Evolutionary conservation across 2,888 invertebrate genomes (phyloP), one percentile per base, ranked within the genome.

Genomic region (Corbicula japonica): DNA sequence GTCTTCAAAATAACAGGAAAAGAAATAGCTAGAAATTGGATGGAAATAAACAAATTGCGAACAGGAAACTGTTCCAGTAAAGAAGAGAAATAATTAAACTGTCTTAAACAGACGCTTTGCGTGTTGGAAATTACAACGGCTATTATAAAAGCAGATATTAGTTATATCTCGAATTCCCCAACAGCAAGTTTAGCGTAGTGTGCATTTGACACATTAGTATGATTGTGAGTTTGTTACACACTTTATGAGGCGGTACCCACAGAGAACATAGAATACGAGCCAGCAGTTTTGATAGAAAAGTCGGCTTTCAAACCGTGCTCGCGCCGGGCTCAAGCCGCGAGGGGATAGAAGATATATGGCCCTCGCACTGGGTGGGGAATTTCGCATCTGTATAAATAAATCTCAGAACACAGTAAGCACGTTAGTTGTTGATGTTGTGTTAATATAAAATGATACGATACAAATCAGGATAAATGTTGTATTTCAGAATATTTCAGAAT

Each of bases 311-410:
- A 66, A 79, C 79, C 54, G 75, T 48, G 66, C 44, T 56, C 75
- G 44, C 62, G 75, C 71, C 70, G 79, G 58, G 79, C 26, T 66
- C 66, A 54, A 54, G 66, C 66, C 66, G 66, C n/a, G 66, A 52
- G 28, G 61, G 50, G 60, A 63, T 41, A 34, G 44, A 52, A 65
- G 62, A 66, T 70, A 32, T 66, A 70, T 73, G 44, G 65, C 41
- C 38, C 61, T 71, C 66, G 52, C 79, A 35, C 56, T 74, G 74
- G 70, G 70, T 50, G 79, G 78, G 69, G 61, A 15, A 69, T 28
- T 38, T 70, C 61, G 62, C n/a, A 52, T 70, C 65, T 74, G 70
- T 79, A 74, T 79, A 79, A 79, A 79, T 79, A 79, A 70, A 74
- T 65, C 68, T 44, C 34, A 65, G 58, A 54, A 44, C n/a, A 44